phyloP scores from a whole-genome alignment of 2,888 invertebrate species.

The Apamea monoglypha region DNA sequence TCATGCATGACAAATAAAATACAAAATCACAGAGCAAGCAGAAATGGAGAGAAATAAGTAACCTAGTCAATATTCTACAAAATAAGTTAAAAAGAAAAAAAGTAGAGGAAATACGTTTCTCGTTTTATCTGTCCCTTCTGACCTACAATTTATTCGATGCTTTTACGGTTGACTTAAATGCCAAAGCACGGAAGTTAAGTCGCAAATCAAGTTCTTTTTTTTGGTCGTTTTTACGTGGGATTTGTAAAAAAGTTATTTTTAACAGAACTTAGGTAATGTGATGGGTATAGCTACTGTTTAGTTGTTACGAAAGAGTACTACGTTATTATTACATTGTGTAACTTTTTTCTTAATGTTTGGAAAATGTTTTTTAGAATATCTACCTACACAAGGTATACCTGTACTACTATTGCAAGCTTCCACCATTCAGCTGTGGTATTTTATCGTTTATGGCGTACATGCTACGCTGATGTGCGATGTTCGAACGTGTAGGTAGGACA shows the following conservation, averaged over 20 bases:
- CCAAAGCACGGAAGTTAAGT: slow-evolving; percentile 87
- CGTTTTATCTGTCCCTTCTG: slow-evolving; percentile 89
- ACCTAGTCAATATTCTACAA: slow-evolving; percentile 81
- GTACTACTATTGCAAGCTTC: neutral
- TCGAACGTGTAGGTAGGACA: neutral
- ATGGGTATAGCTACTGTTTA: slow-evolving; percentile 46
- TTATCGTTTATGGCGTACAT: neutral
- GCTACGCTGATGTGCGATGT: neutral
- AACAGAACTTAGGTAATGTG: slow-evolving; percentile 59
- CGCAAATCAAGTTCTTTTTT: slow-evolving; percentile 86
- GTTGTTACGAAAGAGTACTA: slow-evolving; percentile 17
- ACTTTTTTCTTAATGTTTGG: neutral
- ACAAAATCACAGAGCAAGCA: slow-evolving; percentile 57
- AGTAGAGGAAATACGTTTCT: slow-evolving; percentile 79
- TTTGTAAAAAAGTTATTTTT: slow-evolving; percentile 68
- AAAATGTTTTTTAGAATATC: neutral
- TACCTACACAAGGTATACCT: neutral
- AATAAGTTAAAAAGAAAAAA: slow-evolving; percentile 84
- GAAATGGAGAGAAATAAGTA: slow-evolving; percentile 70
- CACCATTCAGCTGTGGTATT: neutral
- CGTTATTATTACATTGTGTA: neutral
- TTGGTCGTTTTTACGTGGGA: slow-evolving; percentile 72
- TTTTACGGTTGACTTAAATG: slow-evolving; percentile 89
- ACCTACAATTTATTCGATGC: slow-evolving; percentile 89
- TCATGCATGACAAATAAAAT: slow-evolving; percentile 57